phyloP scores from a whole-genome alignment of 2,888 invertebrate species.

The Eupithecia subfuscata region DNA sequence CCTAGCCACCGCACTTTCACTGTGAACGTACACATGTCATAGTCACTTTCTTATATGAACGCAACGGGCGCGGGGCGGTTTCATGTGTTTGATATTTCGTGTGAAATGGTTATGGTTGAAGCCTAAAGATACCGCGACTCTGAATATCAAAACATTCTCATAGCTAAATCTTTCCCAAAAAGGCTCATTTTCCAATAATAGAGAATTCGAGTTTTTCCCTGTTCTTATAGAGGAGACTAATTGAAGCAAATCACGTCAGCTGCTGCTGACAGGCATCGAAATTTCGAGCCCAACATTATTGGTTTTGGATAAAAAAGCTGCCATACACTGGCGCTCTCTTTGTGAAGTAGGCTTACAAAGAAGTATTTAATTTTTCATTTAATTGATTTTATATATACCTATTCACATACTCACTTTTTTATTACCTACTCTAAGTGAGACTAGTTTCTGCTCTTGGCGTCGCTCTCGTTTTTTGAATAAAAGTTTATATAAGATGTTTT shows the following conservation, averaged over 20 bases:
- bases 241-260: constrained; percentile 49
- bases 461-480: background rate
- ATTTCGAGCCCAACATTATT: constrained; percentile 41
- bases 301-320: constrained; percentile 41
- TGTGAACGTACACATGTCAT: too few relatives aligned
- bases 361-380: background rate
- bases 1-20: too few relatives aligned
- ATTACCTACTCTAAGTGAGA: background rate
- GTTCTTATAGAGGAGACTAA: constrained; percentile 40
- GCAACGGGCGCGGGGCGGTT: too few relatives aligned
- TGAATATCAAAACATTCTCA: constrained; percentile 6
- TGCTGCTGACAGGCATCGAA: constrained; percentile 43
- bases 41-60: too few relatives aligned
- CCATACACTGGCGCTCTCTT: constrained; percentile 40
- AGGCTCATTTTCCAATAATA: constrained; percentile 22
- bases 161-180: constrained; percentile 5
- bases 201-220: constrained; percentile 21
- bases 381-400: background rate
- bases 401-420: too few relatives aligned
- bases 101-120: too few relatives aligned
- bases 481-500: background rate
- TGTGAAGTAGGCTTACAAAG: constrained; percentile 27
- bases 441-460: background rate
- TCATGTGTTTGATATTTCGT: too few relatives aligned
- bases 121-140: background rate